Evolutionary conservation across 2,797 vertebrate genomes (phyloP), one percentile per base, ranked within the genome.

Genomic region (Sebastes diploproa): DNA sequence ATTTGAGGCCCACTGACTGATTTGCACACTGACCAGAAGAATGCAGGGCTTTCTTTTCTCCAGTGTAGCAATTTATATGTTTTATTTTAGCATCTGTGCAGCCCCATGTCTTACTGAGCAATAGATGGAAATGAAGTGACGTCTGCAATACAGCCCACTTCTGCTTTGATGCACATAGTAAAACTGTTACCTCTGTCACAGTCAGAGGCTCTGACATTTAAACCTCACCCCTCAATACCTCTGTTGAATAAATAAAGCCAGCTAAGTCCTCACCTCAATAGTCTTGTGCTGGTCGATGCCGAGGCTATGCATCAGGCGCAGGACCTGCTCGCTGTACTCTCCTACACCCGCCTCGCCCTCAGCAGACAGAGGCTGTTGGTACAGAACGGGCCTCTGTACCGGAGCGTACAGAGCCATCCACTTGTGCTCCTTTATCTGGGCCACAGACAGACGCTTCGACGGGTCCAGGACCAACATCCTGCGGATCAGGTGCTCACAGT

Each of bases 231-330:
- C 30, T 54, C 27, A 30, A 58, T n/a, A n/a, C 6, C 13, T 52
- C n/a, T 36, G 13, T 3, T 73, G 6, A 59, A 69, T 32, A 36
- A 58, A 62, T 67, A 71, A 64, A 54, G 29, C 4, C 20, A 12
- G 38, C 27, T 79, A 9, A 2, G 23, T 55, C 34, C 85, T 93
- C 82, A 99, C 98, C 97, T 99, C 98, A 76, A 98, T 88, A 4
- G 98, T 99, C 93, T 99, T 99, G 92, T 99, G 98, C 80, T 99
- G 98, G 93, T 99, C 98, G 64, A 99, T 98, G 80, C 98, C 98
- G 59, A 99, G 97, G 94, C 98, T 98, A 92, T 99, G 98, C 98
- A 99, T 99, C 73, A 99, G 91, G 46, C 98, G 94, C 9, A 99
- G 94, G 55, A 99, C 98, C 94, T 99, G 98, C 75, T 99, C 98